These are phyloP conservation scores for Sciurus vulgaris DNA, from an alignment of 2,797 vertebrate species.

Conservation along the genomic window DNA sequence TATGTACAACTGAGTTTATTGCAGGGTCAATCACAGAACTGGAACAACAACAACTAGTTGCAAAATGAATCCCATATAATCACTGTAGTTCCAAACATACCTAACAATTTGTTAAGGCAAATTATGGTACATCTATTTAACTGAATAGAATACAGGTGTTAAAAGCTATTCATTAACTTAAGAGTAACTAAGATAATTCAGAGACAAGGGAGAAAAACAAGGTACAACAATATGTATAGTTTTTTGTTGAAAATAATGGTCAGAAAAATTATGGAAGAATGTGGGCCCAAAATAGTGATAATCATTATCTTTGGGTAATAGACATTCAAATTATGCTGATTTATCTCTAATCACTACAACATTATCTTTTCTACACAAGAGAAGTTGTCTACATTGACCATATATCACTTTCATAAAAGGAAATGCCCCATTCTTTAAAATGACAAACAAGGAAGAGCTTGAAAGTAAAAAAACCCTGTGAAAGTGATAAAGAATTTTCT, in stretches of 20 bases:
- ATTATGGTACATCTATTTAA: not conserved
- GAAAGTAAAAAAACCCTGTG: not conserved
- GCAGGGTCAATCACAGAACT: not conserved
- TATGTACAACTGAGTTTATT: slow-evolving; percentile 41
- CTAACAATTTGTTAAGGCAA: slow-evolving; percentile 4
- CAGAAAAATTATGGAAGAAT: slow-evolving; percentile 63
- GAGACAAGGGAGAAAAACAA: not conserved
- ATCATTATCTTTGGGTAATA: slow-evolving; percentile 20
- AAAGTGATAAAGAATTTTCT: not conserved
- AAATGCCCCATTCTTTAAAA: slow-evolving; percentile 13
- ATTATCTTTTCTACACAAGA: slow-evolving; percentile 6
- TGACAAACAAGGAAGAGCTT: not conserved
- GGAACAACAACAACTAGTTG: not conserved
- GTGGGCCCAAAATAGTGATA: not conserved
- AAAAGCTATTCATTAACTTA: slow-evolving; percentile 24
- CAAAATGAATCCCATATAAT: slow-evolving; percentile 52
- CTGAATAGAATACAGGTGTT: slow-evolving; percentile 28
- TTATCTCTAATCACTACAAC: slow-evolving; percentile 36
- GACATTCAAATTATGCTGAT: slow-evolving; percentile 29
- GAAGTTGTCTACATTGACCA: slow-evolving; percentile 45
- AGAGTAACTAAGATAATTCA: slow-evolving; percentile 37
- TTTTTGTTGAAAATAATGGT: slow-evolving; percentile 58
- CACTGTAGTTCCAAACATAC: slow-evolving; percentile 6
- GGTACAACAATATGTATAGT: not conserved
- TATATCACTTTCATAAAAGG: slow-evolving; percentile 27